phyloP scores from a whole-genome alignment of 2,888 invertebrate genomes.

The Drosophila fungiperda region DNA sequence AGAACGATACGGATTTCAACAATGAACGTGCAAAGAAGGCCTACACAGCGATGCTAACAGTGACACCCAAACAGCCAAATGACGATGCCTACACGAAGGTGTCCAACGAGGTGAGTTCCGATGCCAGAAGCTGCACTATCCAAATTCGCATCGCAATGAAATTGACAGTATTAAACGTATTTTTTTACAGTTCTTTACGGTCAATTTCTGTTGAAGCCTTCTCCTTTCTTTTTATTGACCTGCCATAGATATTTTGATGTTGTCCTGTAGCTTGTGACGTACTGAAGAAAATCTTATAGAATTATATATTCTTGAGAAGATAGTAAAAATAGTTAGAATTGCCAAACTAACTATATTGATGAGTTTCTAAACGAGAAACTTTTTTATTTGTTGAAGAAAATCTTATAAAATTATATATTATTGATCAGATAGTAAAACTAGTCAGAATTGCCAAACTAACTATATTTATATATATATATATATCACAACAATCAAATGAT shows the following conservation, averaged over 20 bases:
- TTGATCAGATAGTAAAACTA: not conserved
- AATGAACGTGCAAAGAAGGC: conserved; percentile 94
- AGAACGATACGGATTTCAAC: conserved; percentile 91
- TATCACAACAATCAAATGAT: not conserved
- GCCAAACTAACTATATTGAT: too few species aligned
- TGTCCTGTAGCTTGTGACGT: not conserved
- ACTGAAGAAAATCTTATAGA: not conserved
- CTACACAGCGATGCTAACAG: conserved; percentile 94
- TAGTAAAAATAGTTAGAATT: too few species aligned
- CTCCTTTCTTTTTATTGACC: not conserved
- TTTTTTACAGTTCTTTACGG: conserved; percentile 15
- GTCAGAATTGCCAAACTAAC: not conserved
- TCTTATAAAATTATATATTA: not conserved
- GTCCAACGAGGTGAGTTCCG: conserved; percentile 88
- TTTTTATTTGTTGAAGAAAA: too few species aligned
- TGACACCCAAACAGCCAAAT: conserved; percentile 93
- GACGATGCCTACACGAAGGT: conserved; percentile 92
- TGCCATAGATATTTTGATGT: not conserved
- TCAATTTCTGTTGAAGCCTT: not conserved
- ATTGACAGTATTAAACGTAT: conserved; percentile 14
- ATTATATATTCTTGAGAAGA: too few species aligned
- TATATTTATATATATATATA: not conserved
- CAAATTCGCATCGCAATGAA: conserved; percentile 62
- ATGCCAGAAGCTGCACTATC: not conserved
- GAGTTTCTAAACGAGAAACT: too few species aligned